Base-by-base conservation (phyloP, 1,140 invertebrate species). In the Sinella curviseta region DNA sequence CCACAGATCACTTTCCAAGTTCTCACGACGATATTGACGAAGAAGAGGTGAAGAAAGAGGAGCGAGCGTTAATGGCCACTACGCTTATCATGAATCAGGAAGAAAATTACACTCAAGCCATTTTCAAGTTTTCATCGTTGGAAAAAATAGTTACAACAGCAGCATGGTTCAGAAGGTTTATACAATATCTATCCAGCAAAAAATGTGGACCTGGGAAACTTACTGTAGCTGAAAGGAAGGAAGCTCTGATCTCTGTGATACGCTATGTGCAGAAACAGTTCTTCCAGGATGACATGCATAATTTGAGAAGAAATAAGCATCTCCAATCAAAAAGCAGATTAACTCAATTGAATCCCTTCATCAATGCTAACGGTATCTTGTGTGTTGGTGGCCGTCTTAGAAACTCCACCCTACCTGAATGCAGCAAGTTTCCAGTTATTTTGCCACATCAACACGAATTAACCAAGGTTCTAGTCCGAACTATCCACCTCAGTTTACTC, bases 361-460 rank as follows among this genome's bases (percentile, higher is more conserved):
- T 74, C 14, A 85, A 87, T 75, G n/a, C 83, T 3, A 77, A 84
- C 17, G 84, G 84, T 30, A 14, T 88, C 1, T 76, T 89, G 4
- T 80, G 86, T 79, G 86, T 88, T n/a, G 87, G 87, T 17, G 87
- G 88, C 4, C 77, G 87, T 14, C 77, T 88, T 14, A 8, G 77
- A 28, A 77, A 85, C 33, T 81, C 87, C 0, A 36, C 83, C 16
- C 74, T 87, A 0, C 65, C 77, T 8, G 81, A 83, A 65, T 82
- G 85, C 33, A 82, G 84, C 28, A 87, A 87, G 79, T 86, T 88
- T 83, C 88, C 87, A 0, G 85, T 87, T 20, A 57, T 89, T 16
- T 73, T 87, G 36, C 85, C 86, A 33, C 36, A 80, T 14, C 84
- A 84, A 24, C 81, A 86, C 82, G 78, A 82, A 31, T 75, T 87